phyloP scores from a whole-genome alignment of 2,888 invertebrate genomes.

The Cosmopolites sordidus region DNA sequence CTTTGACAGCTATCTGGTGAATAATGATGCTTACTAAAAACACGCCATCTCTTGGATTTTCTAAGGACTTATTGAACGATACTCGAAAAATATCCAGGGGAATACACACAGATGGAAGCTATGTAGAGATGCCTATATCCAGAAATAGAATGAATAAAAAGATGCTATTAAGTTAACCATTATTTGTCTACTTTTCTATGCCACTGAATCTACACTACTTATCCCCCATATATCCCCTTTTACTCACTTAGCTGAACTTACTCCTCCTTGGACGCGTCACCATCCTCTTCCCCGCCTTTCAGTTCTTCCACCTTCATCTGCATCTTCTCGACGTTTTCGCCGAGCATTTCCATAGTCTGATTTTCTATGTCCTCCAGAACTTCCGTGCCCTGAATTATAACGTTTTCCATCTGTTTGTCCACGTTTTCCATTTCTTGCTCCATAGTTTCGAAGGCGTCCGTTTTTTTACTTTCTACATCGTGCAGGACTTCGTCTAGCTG shows the following conservation, averaged over 20 bases:
- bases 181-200: no score
- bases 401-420: slow-evolving; percentile 27
- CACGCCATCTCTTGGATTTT: no score
- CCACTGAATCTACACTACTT: no score
- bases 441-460: slow-evolving; percentile 3
- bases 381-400: slow-evolving; percentile 33
- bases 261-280: slow-evolving; percentile 16
- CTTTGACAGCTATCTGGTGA: no score
- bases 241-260: slow-evolving; percentile 23
- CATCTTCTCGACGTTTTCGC: slow-evolving; percentile 34
- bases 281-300: slow-evolving; percentile 39
- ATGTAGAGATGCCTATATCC: no score
- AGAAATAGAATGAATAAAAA: no score
- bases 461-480: slow-evolving; percentile 9
- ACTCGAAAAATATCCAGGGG: no score
- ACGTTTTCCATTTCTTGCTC: slow-evolving; percentile 10
- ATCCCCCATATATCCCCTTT: not conserved
- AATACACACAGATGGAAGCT: no score
- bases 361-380: slow-evolving; percentile 37
- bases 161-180: no score
- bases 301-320: slow-evolving; percentile 37
- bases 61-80: no score
- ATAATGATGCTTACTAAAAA: no score
- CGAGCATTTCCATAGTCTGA: slow-evolving; percentile 36
- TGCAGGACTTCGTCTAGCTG: slow-evolving; percentile 10